Evolutionary conservation across 2,888 invertebrate species (phyloP).

Genomic region (Helleia helle): DNA sequence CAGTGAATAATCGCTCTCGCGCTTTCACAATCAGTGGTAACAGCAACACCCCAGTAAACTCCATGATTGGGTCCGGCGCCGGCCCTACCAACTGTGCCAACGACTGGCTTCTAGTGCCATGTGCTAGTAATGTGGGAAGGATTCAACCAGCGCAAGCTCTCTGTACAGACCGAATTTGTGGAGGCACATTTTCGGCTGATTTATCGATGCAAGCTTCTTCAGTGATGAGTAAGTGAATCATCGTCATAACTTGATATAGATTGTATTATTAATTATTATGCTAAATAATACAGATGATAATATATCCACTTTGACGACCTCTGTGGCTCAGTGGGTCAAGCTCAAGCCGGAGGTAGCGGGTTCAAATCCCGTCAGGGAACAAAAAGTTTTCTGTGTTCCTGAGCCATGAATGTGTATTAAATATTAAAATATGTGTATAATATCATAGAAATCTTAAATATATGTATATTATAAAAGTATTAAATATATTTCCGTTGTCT

Average conservation of each 20-base stretch:
- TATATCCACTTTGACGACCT: too few relatives aligned
- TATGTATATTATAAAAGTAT: too few relatives aligned
- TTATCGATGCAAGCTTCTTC: slow-evolving; percentile 78
- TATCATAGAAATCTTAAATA: too few relatives aligned
- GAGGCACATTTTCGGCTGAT: slow-evolving; percentile 84
- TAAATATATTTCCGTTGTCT: too few relatives aligned
- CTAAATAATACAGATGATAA: too few relatives aligned
- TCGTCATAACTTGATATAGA: neutral
- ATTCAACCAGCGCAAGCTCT: slow-evolving; percentile 70
- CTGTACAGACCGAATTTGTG: slow-evolving; percentile 88
- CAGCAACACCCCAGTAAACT: slow-evolving; percentile 78
- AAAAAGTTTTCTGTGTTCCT: too few relatives aligned
- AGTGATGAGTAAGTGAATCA: slow-evolving; percentile 78
- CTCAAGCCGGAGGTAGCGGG: too few relatives aligned
- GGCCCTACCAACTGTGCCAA: slow-evolving; percentile 80
- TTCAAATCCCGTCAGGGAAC: too few relatives aligned
- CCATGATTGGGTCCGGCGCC: slow-evolving; percentile 80
- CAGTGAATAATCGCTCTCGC: slow-evolving; percentile 81
- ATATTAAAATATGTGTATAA: too few relatives aligned
- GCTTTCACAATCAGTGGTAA: slow-evolving; percentile 87
- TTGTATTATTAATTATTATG: too few relatives aligned
- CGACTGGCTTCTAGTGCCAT: slow-evolving; percentile 88
- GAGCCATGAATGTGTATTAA: too few relatives aligned
- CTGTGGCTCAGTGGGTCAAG: too few relatives aligned
- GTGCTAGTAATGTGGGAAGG: slow-evolving; percentile 80